Evolutionary conservation across 2,888 invertebrate species (phyloP).

Genomic region (Mythimna ferrago): DNA sequence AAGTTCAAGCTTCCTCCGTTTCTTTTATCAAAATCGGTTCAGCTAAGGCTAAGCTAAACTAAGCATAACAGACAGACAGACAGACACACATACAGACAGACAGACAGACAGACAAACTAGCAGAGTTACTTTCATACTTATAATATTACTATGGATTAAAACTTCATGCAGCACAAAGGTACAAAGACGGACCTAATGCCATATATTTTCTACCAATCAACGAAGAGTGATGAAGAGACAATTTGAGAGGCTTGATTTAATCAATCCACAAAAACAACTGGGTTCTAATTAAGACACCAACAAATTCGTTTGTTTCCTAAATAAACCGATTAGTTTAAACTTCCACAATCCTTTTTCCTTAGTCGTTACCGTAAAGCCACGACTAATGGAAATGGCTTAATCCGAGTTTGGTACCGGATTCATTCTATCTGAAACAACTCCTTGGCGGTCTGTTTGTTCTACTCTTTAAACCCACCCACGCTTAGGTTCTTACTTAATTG

Average conservation of each 20-base stretch:
- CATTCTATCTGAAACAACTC: slow-evolving; percentile 36
- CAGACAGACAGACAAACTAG: no score
- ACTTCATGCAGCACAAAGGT: no score
- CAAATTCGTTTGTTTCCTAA: slow-evolving; percentile 39
- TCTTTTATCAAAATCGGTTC: no score
- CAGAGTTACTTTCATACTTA: no score
- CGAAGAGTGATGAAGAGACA: no score
- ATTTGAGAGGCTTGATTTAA: background rate
- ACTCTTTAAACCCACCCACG: slow-evolving; percentile 21
- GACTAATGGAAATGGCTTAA: slow-evolving; percentile 45
- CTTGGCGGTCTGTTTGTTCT: slow-evolving; percentile 27
- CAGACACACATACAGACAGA: no score
- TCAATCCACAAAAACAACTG: background rate
- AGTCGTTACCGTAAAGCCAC: slow-evolving; percentile 34
- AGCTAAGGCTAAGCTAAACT: no score
- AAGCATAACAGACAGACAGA: no score
- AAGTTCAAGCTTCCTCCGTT: no score
- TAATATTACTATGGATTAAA: no score
- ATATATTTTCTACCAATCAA: no score
- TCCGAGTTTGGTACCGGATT: slow-evolving; percentile 40
- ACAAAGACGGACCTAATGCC: no score
- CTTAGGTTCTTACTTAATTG: slow-evolving; percentile 34
- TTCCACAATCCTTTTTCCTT: slow-evolving; percentile 39
- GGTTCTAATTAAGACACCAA: slow-evolving; percentile 1
- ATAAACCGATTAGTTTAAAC: slow-evolving; percentile 37